Conservation (phyloP, 2,797 vertebrate genomes). For the Gadopsis marmoratus region DNA sequence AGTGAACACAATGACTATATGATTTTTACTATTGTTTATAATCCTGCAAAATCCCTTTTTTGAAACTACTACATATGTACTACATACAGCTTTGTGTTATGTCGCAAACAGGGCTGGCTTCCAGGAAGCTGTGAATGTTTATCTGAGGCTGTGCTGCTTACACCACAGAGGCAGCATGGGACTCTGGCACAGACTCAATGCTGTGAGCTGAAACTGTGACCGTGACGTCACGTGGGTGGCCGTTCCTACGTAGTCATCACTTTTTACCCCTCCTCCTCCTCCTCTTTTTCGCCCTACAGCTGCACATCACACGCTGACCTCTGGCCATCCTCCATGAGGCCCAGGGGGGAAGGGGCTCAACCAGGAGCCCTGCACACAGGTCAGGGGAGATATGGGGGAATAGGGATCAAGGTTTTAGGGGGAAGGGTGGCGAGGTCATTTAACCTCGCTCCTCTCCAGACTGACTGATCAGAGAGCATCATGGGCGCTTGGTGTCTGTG, state of each 20-base stretch:
- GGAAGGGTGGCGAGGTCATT: constrained; percentile 26
- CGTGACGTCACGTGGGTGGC: constrained; percentile 76
- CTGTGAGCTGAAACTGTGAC: constrained; percentile 70
- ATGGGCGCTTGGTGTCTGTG: constrained; percentile 33
- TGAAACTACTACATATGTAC: constrained; percentile 1
- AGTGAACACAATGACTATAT: constrained; percentile 8
- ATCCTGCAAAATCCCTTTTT: constrained; percentile 39
- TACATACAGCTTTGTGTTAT: constrained; percentile 37
- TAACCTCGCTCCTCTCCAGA: constrained; percentile 31
- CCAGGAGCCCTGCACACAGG: constrained; percentile 43
- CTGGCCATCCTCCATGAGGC: constrained; percentile 63
- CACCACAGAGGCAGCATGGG: constrained; percentile 63
- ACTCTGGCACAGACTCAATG: constrained; percentile 62
- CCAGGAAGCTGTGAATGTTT: constrained; percentile 60
- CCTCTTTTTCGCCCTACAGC: constrained; percentile 59
- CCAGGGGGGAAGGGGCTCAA: constrained; percentile 11
- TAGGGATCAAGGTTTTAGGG: constrained; percentile 22
- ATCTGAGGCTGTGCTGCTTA: constrained; percentile 55
- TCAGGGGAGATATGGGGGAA: constrained; percentile 30
- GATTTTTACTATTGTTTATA: constrained; percentile 20
- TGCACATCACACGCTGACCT: constrained; percentile 77
- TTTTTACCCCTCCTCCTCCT: constrained; percentile 54
- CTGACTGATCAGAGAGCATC: constrained; percentile 35
- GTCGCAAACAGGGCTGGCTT: constrained; percentile 37
- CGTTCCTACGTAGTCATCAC: constrained; percentile 73